Evolutionary conservation across 2,888 invertebrate genomes (phyloP).

Genomic region (Pyralis farinalis): DNA sequence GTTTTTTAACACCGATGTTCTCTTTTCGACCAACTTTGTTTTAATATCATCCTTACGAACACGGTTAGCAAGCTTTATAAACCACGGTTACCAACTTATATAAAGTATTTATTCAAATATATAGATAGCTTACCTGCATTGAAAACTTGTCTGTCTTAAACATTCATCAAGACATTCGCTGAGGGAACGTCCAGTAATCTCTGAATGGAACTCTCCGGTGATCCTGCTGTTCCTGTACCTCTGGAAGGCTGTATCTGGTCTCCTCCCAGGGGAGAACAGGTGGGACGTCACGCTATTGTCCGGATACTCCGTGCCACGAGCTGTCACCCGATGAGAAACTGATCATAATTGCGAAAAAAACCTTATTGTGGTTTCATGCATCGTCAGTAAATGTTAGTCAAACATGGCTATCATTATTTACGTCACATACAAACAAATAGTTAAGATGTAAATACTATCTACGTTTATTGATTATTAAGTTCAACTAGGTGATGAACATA

Average conservation of each 20-base stretch:
- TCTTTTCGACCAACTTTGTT: too few relatives aligned
- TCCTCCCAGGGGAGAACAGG: slow-evolving; percentile 89
- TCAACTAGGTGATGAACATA: slow-evolving; percentile 10
- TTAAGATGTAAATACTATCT: slow-evolving; percentile 1
- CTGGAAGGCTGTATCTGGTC: slow-evolving; percentile 94
- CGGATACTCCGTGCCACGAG: slow-evolving; percentile 93
- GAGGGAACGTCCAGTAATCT: slow-evolving; percentile 92
- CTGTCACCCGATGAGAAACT: slow-evolving; percentile 84
- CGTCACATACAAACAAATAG: background rate
- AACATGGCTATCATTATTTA: slow-evolving; percentile 9
- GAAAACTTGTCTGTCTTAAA: slow-evolving; percentile 92
- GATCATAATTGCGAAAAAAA: slow-evolving; percentile 73
- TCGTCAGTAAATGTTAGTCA: slow-evolving; percentile 11
- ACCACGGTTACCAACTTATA: too few relatives aligned
- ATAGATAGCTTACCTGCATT: slow-evolving; percentile 93
- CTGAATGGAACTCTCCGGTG: slow-evolving; percentile 93
- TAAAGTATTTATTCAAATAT: too few relatives aligned
- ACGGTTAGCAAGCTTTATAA: too few relatives aligned
- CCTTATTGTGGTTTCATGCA: slow-evolving; percentile 61
- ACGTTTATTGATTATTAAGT: slow-evolving; percentile 15
- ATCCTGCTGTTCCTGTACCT: slow-evolving; percentile 92
- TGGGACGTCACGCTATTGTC: slow-evolving; percentile 93
- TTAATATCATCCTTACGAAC: too few relatives aligned
- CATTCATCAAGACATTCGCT: slow-evolving; percentile 96
- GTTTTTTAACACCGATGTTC: too few relatives aligned